Evolutionary conservation across 2,888 invertebrate genomes (phyloP).

Genomic region (Aproaerema taeniolella): DNA sequence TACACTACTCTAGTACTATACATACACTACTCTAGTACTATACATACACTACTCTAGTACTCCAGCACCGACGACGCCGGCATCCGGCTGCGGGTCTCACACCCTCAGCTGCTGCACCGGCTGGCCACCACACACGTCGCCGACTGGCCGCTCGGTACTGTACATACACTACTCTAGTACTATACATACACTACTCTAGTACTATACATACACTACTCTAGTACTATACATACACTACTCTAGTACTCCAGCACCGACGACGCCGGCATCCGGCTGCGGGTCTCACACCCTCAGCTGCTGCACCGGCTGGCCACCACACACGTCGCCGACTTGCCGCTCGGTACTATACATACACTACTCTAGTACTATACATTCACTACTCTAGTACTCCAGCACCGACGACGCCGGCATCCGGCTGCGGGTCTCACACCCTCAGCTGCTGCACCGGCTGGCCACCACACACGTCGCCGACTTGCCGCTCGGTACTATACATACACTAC

Average conservation of each 20-base stretch:
- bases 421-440: constrained; percentile 81
- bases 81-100: background rate
- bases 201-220: too few relatives aligned
- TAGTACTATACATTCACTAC: too few relatives aligned
- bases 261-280: constrained; percentile 87
- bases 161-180: too few relatives aligned
- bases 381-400: background rate
- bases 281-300: constrained; percentile 83
- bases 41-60: background rate
- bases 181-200: background rate
- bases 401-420: constrained; percentile 88
- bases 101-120: background rate
- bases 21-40: too few relatives aligned
- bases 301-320: constrained; percentile 81
- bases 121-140: constrained; percentile 1
- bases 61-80: background rate
- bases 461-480: background rate
- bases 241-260: constrained; percentile 91
- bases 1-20: too few relatives aligned
- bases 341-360: too few relatives aligned
- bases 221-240: too few relatives aligned
- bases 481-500: too few relatives aligned
- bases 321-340: constrained; percentile 81
- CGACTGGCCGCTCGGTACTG: too few relatives aligned
- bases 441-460: constrained; percentile 78